Conservation (phyloP, 2,113 vertebrate genomes). For the Lates calcarifer region DNA sequence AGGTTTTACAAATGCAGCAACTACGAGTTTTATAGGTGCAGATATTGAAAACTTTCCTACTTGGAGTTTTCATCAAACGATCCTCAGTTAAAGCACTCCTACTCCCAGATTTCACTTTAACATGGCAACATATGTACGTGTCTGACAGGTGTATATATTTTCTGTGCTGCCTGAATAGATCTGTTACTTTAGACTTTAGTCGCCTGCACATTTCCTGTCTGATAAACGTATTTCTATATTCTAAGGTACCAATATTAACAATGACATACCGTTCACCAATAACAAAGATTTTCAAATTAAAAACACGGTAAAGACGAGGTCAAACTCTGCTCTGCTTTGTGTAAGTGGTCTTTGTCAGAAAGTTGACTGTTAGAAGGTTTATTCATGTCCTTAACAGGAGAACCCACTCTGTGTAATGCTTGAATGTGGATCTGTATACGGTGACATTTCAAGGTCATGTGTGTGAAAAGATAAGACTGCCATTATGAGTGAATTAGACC, state of each 20-base stretch:
- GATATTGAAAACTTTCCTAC: background rate
- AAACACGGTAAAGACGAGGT: too few relatives aligned
- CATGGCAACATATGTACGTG: background rate
- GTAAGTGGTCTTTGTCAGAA: too few relatives aligned
- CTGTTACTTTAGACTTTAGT: background rate
- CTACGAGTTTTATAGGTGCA: background rate
- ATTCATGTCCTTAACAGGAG: too few relatives aligned
- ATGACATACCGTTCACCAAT: background rate
- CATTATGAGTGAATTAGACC: background rate
- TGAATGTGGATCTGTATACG: too few relatives aligned
- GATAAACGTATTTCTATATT: background rate
- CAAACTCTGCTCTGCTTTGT: too few relatives aligned
- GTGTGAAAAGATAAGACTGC: conserved; percentile 7
- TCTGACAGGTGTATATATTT: background rate
- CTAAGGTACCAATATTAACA: background rate
- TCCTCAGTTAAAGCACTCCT: background rate
- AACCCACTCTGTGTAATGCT: too few relatives aligned
- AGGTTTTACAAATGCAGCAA: background rate
- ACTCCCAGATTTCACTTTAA: background rate
- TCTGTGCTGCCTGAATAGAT: background rate
- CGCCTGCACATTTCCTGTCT: background rate
- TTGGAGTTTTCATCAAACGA: background rate
- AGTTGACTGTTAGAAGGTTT: too few relatives aligned
- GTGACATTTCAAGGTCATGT: background rate
- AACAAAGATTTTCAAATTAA: too few relatives aligned